These are phyloP conservation scores for Trachurus trachurus DNA, from an alignment of 2,797 vertebrate genomes.

Conservation along the genomic window DNA sequence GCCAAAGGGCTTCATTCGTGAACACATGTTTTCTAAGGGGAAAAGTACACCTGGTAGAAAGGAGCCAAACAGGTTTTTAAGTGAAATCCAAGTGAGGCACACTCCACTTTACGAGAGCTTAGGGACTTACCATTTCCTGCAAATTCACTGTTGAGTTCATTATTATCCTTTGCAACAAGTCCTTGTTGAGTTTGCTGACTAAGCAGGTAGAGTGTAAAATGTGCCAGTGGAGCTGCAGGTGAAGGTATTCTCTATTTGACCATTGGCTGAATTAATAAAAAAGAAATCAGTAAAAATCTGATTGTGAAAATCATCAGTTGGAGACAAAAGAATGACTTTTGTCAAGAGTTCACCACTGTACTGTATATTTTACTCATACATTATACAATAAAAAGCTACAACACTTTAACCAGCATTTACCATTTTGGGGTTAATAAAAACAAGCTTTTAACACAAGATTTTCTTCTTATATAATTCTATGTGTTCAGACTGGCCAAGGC, in stretches of 20 bases:
- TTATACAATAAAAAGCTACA: no score
- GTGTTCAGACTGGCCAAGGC: not conserved
- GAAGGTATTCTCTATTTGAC: not conserved
- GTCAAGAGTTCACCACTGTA: no score
- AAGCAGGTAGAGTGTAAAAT: not conserved
- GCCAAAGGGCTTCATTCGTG: slow-evolving; percentile 12
- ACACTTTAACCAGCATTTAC: no score
- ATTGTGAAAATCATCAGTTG: no score
- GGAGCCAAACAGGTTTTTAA: slow-evolving; percentile 7
- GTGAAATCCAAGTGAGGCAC: not conserved
- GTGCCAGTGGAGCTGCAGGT: not conserved
- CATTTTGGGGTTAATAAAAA: no score
- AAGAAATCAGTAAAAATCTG: no score
- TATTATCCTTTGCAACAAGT: not conserved
- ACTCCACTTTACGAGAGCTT: not conserved
- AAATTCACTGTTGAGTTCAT: not conserved
- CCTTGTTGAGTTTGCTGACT: slow-evolving; percentile 1
- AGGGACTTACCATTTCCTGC: not conserved
- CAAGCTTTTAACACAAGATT: no score
- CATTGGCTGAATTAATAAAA: not conserved
- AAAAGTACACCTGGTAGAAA: slow-evolving; percentile 1
- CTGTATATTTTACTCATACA: no score
- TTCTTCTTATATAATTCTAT: not conserved
- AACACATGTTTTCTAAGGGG: slow-evolving; percentile 12
- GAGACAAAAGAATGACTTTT: not conserved